phyloP scores from a whole-genome alignment of 1,140 invertebrate species.

The Trigoniulus corallinus region DNA sequence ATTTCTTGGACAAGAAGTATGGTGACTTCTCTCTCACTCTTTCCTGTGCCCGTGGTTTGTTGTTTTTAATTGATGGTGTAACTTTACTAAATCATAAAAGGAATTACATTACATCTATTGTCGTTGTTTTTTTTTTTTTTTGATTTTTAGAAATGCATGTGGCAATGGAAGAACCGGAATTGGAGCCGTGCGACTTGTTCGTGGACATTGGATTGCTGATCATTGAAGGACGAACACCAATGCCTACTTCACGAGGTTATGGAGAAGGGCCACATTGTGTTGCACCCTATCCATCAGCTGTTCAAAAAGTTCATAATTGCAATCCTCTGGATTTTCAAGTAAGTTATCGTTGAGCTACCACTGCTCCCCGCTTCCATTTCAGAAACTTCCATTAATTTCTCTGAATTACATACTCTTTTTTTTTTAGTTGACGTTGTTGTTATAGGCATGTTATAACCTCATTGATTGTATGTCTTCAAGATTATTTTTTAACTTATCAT shows the following conservation, averaged over 20 bases:
- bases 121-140: neutral
- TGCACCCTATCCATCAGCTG: constrained; percentile 17
- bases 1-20: too few relatives aligned
- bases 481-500: too few relatives aligned
- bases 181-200: constrained; percentile 38
- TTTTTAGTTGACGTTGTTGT: too few relatives aligned
- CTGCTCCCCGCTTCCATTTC: neutral
- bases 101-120: too few relatives aligned
- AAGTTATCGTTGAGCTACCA: constrained; percentile 12
- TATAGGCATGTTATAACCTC: too few relatives aligned
- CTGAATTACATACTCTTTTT: too few relatives aligned
- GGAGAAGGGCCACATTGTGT: constrained; percentile 53
- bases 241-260: constrained; percentile 39
- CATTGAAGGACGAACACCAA: constrained; percentile 44
- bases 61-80: too few relatives aligned
- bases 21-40: too few relatives aligned
- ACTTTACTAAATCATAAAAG: too few relatives aligned
- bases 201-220: constrained; percentile 40
- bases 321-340: constrained; percentile 36
- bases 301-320: constrained; percentile 32
- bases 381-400: too few relatives aligned
- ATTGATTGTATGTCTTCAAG: too few relatives aligned
- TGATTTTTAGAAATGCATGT: constrained; percentile 15
- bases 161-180: constrained; percentile 27
- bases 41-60: too few relatives aligned